Conservation (phyloP, 92 coral and sea anemone species). For the Hydrozoanthus gracilis region DNA sequence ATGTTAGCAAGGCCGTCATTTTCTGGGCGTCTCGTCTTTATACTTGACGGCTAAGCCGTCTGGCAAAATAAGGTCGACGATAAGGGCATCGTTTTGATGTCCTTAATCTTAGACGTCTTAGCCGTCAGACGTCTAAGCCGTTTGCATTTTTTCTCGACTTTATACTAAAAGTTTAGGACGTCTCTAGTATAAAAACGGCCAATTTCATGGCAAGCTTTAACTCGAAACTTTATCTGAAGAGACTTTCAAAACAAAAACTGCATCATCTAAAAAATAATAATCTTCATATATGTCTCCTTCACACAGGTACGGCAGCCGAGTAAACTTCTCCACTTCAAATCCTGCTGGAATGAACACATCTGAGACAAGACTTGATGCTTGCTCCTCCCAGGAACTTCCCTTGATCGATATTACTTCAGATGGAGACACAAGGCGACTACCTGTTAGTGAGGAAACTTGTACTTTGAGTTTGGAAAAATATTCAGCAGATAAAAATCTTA, state of each 20-base stretch:
- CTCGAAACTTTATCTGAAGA: not conserved
- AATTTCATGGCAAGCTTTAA: not conserved
- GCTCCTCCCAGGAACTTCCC: slow-evolving; percentile 89
- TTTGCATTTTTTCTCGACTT: too few relatives aligned
- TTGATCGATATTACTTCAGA: slow-evolving; percentile 68
- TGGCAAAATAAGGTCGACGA: too few relatives aligned
- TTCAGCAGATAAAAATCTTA: too few relatives aligned
- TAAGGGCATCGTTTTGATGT: too few relatives aligned
- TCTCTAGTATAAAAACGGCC: too few relatives aligned
- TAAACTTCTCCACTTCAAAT: slow-evolving; percentile 79
- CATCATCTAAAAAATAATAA: slow-evolving; percentile 87
- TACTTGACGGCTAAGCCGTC: too few relatives aligned
- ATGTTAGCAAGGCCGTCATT: too few relatives aligned
- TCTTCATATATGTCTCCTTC: slow-evolving; percentile 92
- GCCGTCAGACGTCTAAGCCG: too few relatives aligned
- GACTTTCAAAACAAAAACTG: slow-evolving; percentile 86
- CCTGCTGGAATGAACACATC: slow-evolving; percentile 91
- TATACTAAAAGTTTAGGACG: too few relatives aligned
- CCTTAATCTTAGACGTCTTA: too few relatives aligned
- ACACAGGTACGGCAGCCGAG: slow-evolving; percentile 90
- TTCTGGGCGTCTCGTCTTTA: too few relatives aligned
- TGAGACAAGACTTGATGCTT: slow-evolving; percentile 73
- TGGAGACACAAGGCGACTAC: slow-evolving; percentile 80
- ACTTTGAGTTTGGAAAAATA: too few relatives aligned
- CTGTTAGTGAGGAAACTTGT: slow-evolving; percentile 46